Evolutionary conservation across 2,888 invertebrate genomes (phyloP), one percentile per base, ranked within the genome.

Genomic region (Gastrophysa polygoni): DNA sequence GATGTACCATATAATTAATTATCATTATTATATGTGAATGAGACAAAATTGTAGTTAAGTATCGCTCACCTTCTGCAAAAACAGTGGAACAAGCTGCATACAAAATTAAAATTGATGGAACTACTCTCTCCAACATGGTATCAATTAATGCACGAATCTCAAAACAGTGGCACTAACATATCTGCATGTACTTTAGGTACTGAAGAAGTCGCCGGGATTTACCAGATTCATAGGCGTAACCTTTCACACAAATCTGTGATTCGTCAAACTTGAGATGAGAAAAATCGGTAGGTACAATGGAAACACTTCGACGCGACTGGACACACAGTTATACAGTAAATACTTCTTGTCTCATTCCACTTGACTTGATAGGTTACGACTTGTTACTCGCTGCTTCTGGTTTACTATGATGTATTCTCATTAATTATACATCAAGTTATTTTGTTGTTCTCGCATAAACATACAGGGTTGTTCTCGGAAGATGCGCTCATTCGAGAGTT

Each of bases 11-110:
- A n/a, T n/a, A n/a, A 52, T 34, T 56, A 44, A 1, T 7, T 56
- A 20, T 17, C 14, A n/a, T n/a, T 52, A 16, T 24, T n/a, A 54
- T 54, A 54, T 52, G 18, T 29, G 14, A 7, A 16, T 17, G 29
- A 8, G 51, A 11, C 32, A n/a, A n/a, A n/a, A n/a, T n/a, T n/a
- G n/a, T 51, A 16, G 3, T 46, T 18, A 46, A 46, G 32, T 14
- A 57, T 61, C 3, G 38, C 65, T 64, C 67, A 69, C 69, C 66
- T 62, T 68, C 64, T 59, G 69, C 69, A 62, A 64, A 64, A 59
- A 66, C 67, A 59, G 54, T 47, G n/a, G 51, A 49, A 46, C 54
- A 63, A 14, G 63, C 46, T 44, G 52, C 43, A 48, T 62, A 61
- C 32, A 66, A 58, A 55, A 66, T 56, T 47, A 68, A 59, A 59